Evolutionary conservation across 2,113 vertebrate genomes (phyloP).

Genomic region (Tachysurus vachellii): DNA sequence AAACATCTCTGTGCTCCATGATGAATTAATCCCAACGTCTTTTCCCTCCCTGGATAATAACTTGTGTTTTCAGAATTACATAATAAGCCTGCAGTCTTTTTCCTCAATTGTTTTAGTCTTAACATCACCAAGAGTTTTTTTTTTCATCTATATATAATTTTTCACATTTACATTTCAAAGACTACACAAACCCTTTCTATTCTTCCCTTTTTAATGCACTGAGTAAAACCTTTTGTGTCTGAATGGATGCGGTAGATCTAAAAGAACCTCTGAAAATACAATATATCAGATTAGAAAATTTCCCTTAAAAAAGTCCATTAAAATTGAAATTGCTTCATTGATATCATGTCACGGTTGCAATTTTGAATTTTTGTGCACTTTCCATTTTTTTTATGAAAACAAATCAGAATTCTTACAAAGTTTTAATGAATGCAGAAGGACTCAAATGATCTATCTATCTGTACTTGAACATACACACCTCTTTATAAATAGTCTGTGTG

Average conservation of each 20-base stretch:
- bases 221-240: background rate
- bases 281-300: conserved; percentile 1
- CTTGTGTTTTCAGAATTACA: conserved; percentile 33
- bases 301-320: background rate
- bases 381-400: conserved; percentile 15
- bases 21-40: conserved; percentile 29
- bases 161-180: conserved; percentile 1
- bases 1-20: background rate
- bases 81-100: conserved; percentile 23
- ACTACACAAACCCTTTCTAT: background rate
- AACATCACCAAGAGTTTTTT: background rate
- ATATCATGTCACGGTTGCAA: background rate
- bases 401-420: background rate
- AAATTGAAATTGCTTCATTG: background rate
- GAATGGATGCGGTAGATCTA: background rate
- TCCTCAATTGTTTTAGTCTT: conserved; percentile 21
- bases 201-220: background rate
- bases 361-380: background rate
- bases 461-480: background rate
- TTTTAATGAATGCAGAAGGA: background rate
- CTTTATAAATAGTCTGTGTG: background rate
- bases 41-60: conserved; percentile 38
- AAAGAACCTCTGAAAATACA: background rate
- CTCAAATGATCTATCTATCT: background rate
- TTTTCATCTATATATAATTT: background rate